Conservation (phyloP, 2,797 vertebrate genomes). For the Amblyopsis hoosieri region DNA sequence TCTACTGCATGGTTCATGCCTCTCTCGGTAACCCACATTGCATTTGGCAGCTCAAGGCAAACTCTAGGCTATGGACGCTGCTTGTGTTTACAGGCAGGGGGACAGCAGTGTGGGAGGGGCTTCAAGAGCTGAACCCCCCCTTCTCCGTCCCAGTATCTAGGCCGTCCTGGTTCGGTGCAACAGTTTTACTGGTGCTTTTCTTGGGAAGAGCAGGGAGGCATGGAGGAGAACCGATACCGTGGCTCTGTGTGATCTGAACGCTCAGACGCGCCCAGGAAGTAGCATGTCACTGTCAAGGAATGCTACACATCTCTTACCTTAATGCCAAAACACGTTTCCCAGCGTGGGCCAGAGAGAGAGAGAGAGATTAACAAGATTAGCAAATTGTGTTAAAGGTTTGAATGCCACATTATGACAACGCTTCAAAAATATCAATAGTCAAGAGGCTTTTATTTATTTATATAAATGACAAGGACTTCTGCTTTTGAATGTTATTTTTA, state of each 20-base stretch:
- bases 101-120: conserved; percentile 13
- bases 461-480: too few relatives aligned
- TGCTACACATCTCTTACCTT: conserved; percentile 24
- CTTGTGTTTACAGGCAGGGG: not conserved
- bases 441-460: too few relatives aligned
- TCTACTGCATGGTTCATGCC: conserved; percentile 4
- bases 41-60: conserved; percentile 33
- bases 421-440: too few relatives aligned
- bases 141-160: conserved; percentile 8
- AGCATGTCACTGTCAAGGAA: not conserved
- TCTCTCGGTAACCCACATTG: conserved; percentile 33
- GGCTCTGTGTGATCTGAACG: not conserved
- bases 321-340: conserved; percentile 8
- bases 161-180: conserved; percentile 15
- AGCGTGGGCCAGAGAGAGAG: not conserved
- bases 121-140: conserved; percentile 5
- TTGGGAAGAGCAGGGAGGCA: not conserved
- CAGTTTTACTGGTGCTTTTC: conserved; percentile 5
- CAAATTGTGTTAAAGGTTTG: not conserved
- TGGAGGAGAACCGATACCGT: not conserved
- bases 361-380: not conserved
- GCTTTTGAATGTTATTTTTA: too few relatives aligned
- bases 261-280: not conserved
- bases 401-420: not conserved
- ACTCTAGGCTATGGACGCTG: conserved; percentile 16